These are phyloP conservation scores for Antennarius maculatus DNA, from an alignment of 2,797 vertebrate species.

Conservation along the genomic window DNA sequence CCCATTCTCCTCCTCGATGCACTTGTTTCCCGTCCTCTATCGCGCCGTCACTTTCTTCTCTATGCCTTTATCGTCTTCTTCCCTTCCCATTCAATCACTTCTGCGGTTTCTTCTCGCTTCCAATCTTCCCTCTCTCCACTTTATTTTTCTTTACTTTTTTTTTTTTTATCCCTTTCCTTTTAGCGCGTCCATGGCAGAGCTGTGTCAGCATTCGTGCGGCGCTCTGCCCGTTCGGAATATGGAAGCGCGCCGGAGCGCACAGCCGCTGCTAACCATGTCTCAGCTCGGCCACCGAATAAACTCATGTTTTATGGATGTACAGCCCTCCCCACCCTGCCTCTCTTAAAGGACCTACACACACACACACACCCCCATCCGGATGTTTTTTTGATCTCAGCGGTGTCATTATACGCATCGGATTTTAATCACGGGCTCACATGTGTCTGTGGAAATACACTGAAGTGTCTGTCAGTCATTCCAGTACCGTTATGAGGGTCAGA, in stretches of 20 bases:
- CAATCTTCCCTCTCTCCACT: conserved; percentile 17
- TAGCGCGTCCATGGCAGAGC: conserved; percentile 49
- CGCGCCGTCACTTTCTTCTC: conserved; percentile 55
- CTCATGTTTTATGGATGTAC: conserved; percentile 88
- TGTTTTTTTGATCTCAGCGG: conserved; percentile 60
- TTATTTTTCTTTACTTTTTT: not conserved
- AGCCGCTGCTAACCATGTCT: conserved; percentile 84
- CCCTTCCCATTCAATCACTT: conserved; percentile 40
- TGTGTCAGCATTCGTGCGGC: conserved; percentile 51
- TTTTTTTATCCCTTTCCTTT: conserved; percentile 29
- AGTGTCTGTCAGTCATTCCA: conserved; percentile 28
- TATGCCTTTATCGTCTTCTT: conserved; percentile 38
- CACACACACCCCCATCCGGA: conserved; percentile 43
- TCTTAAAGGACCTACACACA: conserved; percentile 79
- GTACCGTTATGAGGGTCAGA: conserved; percentile 13
- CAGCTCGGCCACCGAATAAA: conserved; percentile 82
- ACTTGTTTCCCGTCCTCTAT: conserved; percentile 59
- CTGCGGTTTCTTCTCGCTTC: conserved; percentile 7
- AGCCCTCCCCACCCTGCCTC: conserved; percentile 62
- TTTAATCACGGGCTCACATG: conserved; percentile 23
- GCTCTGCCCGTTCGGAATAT: conserved; percentile 44
- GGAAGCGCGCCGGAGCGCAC: conserved; percentile 65
- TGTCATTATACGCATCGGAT: conserved; percentile 30
- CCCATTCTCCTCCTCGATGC: conserved; percentile 76
- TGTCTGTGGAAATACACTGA: conserved; percentile 39